Conservation (phyloP, 1,140 invertebrate genomes). For the Zaprionus ornatus region DNA sequence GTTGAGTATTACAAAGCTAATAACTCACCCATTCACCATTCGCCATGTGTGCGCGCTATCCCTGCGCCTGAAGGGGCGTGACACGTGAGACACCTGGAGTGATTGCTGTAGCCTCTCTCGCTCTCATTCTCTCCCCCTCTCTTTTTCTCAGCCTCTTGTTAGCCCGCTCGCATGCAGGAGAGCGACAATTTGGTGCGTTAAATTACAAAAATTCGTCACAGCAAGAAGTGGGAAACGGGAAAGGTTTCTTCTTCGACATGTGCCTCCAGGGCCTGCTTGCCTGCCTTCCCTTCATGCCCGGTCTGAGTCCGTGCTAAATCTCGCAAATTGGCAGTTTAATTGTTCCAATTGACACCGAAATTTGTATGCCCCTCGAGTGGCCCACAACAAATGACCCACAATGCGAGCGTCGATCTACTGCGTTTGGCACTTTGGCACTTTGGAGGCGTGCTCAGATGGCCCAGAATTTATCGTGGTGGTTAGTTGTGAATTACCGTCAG, state of each 20-base stretch:
- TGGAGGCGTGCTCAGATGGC: slow-evolving; percentile 46
- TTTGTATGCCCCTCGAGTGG: slow-evolving; percentile 58
- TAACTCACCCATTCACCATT: slow-evolving; percentile 63
- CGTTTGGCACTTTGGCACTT: slow-evolving; percentile 37
- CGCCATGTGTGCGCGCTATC: slow-evolving; percentile 28
- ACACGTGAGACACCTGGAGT: slow-evolving; percentile 83
- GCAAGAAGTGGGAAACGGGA: slow-evolving; percentile 21
- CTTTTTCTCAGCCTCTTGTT: background rate
- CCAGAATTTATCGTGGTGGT: slow-evolving; percentile 59
- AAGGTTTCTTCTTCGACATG: slow-evolving; percentile 8
- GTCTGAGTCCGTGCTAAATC: slow-evolving; percentile 57
- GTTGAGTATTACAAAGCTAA: slow-evolving; percentile 34
- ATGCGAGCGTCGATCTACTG: slow-evolving; percentile 22
- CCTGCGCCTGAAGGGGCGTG: slow-evolving; percentile 64
- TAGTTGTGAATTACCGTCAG: slow-evolving; percentile 20
- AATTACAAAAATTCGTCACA: slow-evolving; percentile 80
- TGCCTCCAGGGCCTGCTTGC: slow-evolving; percentile 37
- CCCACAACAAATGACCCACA: slow-evolving; percentile 33
- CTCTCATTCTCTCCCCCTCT: background rate
- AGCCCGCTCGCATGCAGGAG: background rate
- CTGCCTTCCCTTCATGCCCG: too few relatives aligned
- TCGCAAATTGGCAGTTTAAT: slow-evolving; percentile 78
- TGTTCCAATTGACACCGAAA: slow-evolving; percentile 75
- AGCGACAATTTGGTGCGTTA: slow-evolving; percentile 83
- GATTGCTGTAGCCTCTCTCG: slow-evolving; percentile 51